Evolutionary conservation across 2,797 vertebrate species (phyloP).

Genomic region (Rhyacichthys aspro): DNA sequence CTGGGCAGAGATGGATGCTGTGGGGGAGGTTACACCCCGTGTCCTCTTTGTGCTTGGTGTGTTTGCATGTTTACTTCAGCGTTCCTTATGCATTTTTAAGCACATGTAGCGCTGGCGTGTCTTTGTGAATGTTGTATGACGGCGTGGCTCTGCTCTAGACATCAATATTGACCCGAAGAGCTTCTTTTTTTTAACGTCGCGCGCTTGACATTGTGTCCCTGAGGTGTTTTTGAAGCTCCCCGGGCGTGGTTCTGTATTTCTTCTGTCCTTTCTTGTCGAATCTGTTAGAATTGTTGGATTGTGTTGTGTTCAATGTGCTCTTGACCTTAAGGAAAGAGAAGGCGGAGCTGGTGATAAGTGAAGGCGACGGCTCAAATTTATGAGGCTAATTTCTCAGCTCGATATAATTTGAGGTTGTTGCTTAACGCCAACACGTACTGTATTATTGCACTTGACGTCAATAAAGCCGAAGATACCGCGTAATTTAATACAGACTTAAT

Average conservation of each 20-base stretch:
- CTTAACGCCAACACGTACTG: neutral
- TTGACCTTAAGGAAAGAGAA: neutral
- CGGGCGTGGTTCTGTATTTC: no score
- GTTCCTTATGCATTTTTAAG: conserved; percentile 23
- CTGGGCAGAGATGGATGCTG: conserved; percentile 63
- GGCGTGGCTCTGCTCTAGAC: neutral
- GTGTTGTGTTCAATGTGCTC: neutral
- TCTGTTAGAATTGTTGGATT: no score
- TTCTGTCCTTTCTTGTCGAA: no score
- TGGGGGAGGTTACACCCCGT: conserved; percentile 51
- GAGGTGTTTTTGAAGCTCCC: no score
- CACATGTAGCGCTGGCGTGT: conserved; percentile 23
- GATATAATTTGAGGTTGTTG: neutral
- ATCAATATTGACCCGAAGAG: neutral
- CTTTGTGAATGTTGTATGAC: conserved; percentile 11
- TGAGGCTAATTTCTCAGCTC: neutral
- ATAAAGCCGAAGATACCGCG: no score
- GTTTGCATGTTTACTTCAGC: conserved; percentile 19
- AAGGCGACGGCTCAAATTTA: neutral
- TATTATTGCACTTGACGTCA: no score
- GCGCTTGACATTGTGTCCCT: no score
- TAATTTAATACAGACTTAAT: no score
- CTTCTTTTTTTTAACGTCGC: no score
- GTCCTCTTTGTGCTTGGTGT: conserved; percentile 31
- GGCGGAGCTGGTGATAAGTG: neutral